Evolutionary conservation across 2,797 vertebrate genomes (phyloP).

Genomic region (Mionectes olivaceus): DNA sequence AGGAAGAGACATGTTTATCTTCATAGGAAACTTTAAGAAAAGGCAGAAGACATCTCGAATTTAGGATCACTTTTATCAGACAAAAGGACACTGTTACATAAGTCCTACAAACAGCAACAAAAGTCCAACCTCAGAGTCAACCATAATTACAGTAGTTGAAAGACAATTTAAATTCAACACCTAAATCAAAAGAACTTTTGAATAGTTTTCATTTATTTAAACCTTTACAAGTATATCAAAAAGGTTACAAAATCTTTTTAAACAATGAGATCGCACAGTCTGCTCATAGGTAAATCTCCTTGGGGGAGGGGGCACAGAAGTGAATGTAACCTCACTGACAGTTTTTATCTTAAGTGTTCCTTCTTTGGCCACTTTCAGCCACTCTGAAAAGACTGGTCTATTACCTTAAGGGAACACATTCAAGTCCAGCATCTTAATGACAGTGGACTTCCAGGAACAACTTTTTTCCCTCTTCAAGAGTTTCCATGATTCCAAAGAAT

Average conservation of each 20-base stretch:
- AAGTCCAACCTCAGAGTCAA: background rate
- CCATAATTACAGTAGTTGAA: background rate
- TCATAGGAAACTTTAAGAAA: background rate
- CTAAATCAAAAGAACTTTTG: background rate
- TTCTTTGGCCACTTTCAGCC: background rate
- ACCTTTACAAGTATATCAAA: background rate
- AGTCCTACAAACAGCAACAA: background rate
- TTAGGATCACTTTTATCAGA: background rate
- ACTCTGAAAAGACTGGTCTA: background rate
- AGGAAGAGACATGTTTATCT: background rate
- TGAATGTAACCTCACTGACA: background rate
- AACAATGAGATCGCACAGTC: background rate
- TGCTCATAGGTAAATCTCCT: background rate
- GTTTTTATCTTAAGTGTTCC: background rate
- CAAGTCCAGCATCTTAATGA: background rate
- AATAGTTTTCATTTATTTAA: background rate
- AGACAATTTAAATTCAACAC: background rate
- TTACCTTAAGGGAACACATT: background rate
- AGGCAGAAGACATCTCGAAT: background rate
- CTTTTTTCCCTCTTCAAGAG: background rate
- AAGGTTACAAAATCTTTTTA: background rate
- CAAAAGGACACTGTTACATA: background rate
- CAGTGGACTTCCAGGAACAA: background rate
- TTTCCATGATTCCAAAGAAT: background rate
- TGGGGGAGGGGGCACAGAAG: background rate